Base-by-base conservation (phyloP, 2,113 vertebrate genomes). In the Gopherus evgoodei region DNA sequence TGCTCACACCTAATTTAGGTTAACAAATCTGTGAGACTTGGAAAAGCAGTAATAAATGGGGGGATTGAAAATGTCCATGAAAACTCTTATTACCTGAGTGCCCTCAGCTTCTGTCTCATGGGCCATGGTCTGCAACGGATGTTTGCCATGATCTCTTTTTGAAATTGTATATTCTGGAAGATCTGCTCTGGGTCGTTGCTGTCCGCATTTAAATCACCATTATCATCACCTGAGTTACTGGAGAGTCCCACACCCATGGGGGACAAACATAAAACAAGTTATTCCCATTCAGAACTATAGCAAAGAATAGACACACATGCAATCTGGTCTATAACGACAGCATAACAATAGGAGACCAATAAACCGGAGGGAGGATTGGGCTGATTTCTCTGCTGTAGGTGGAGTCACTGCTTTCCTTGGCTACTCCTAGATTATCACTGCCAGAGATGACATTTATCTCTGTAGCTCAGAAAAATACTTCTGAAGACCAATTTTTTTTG, bases 81-180 rank as follows among this genome's bases (percentile, higher is more conserved):
- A 56, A 5, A 11, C 49, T 13, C 5, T 11, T 11, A 44, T 96
- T 98, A 99, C 99, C 99, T 99, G 62, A 99, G 97, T 0, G 98
- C 99, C 98, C 98, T 98, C 54, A 99, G 98, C 97, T 99, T 99
- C 97, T 99, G 99, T 85, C 98, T 98, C 99, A 99, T 99, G 2
- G 99, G 99, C 99, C 99, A 99, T 0, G 99, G 99, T 94, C 99
- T 97, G 96, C 99, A 99, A 84, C 99, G 98, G 89, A 99, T 99
- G 89, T 99, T 99, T 87, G 99, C 98, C 86, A 99, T 98, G 53
- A 99, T 99, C 86, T 99, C 99, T 90, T 99, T 99, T 98, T 99
- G 99, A 94, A 99, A 98, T 98, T 99, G 99, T 96, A 99, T 99
- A 93, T 99, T 99, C 98, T 99, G 99, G 93, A 99, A 99, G 98